Base-by-base conservation (phyloP, 2,888 invertebrate species). In the Melanostoma scalare region DNA sequence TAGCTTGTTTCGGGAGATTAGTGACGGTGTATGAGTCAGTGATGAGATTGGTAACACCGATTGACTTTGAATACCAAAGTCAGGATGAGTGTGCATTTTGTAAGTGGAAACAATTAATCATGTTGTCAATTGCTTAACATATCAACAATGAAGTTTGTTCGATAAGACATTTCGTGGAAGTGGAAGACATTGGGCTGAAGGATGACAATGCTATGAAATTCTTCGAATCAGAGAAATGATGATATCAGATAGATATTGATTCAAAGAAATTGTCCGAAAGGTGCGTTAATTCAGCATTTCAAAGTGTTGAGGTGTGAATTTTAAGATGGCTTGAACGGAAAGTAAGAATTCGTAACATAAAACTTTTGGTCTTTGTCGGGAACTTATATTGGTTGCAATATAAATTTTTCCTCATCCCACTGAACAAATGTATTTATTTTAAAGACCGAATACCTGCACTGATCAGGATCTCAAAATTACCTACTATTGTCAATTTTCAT, bases 81-180 rank as follows among this genome's bases (percentile, higher is more conserved):
- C 79, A 46, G 79, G 48, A 53, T 75, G 71, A 71, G 74, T 71
- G n/a, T 84, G 65, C 60, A 35, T 53, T 65, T 61, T 38, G 56
- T 31, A 68, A 68, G 35, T 77, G 73, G 63, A 82, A 65, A 38
- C 58, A 79, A 75, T 84, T 84, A 79, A 84, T 84, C 84, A 84
- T 75, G 60, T 8, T 84, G 84, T 79, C 84, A 74, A 50, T 10
- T 48, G 50, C 74, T 46, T 36, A 68, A 56, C 67, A 77, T 69
- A 71, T 71, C 53, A 69, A 56, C 63, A 78, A 55, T 69, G 55
- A 74, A 33, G 10, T n/a, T 20, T 20, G 38, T 42, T 9, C 36
- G 84, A 84, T 84, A 79, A 84, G 84, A 40, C 36, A 61, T 44
- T 82, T 60, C 79, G 74, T 30, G 38, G 69, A 84, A 84, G 52